These are phyloP conservation scores for Lithobates pipiens DNA, from an alignment of 2,797 vertebrate genomes.

Conservation along the genomic window DNA sequence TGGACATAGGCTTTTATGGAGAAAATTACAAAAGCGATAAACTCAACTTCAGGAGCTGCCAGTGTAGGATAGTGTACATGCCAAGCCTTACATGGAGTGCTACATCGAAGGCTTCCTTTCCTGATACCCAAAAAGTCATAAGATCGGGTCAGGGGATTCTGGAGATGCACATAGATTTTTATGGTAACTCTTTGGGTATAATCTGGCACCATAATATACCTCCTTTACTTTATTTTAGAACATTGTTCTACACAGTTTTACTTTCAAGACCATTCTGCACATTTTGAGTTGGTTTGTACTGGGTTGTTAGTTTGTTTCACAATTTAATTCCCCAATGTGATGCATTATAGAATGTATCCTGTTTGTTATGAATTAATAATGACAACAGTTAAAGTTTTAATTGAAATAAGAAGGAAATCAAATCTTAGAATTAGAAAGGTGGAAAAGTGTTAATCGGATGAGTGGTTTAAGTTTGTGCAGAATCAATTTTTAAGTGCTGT, in stretches of 20 bases:
- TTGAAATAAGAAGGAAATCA: constrained; percentile 9
- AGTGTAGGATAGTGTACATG: no score
- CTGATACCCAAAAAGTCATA: no score
- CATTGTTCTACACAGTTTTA: background rate
- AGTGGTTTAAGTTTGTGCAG: constrained; percentile 5
- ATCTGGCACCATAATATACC: no score
- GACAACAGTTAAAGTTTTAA: background rate
- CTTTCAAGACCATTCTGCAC: background rate
- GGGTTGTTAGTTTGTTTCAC: background rate
- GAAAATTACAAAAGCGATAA: no score
- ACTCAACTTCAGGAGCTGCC: no score
- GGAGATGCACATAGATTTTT: no score
- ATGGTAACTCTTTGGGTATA: no score
- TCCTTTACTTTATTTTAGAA: background rate
- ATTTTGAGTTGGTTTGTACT: background rate
- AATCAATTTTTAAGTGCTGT: constrained; percentile 45
- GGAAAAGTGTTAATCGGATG: constrained; percentile 8
- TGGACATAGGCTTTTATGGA: no score
- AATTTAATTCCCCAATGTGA: background rate
- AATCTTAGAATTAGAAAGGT: constrained; percentile 9
- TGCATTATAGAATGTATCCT: background rate
- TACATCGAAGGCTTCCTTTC: no score
- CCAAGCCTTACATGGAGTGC: no score
- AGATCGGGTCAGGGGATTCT: no score
- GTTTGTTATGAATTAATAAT: background rate